These are phyloP conservation scores for Ophion ventricosus DNA, from an alignment of 2,888 invertebrate species.

Conservation along the genomic window DNA sequence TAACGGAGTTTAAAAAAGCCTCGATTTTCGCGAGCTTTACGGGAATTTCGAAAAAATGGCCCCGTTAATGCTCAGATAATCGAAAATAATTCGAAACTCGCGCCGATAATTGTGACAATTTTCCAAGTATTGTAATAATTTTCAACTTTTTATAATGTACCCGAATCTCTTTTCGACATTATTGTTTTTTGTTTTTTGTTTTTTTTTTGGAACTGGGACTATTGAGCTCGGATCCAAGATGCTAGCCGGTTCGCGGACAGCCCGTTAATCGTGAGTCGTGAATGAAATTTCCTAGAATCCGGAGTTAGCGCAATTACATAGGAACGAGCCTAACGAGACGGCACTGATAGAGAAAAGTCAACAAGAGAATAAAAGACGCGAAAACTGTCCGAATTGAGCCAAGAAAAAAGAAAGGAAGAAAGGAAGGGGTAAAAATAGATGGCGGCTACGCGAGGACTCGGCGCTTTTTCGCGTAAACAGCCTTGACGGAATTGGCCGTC, in stretches of 20 bases:
- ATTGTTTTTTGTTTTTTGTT: too few species aligned
- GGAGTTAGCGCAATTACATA: slow-evolving; percentile 55
- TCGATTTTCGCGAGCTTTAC: background rate
- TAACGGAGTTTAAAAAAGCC: too few species aligned
- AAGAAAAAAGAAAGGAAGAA: background rate
- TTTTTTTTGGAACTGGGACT: background rate
- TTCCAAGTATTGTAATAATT: too few species aligned
- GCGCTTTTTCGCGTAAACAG: slow-evolving; percentile 78
- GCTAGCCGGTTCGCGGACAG: too few species aligned
- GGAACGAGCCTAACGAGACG: slow-evolving; percentile 59
- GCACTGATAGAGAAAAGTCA: slow-evolving; percentile 37
- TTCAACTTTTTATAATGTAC: too few species aligned
- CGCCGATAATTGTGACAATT: too few species aligned
- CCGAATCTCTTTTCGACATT: too few species aligned
- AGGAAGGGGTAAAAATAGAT: background rate
- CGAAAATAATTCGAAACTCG: background rate
- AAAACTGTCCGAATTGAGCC: slow-evolving; percentile 4
- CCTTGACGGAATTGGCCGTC: slow-evolving; percentile 79
- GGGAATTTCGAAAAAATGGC: background rate
- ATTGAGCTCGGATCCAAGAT: slow-evolving; percentile 1
- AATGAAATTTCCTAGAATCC: slow-evolving; percentile 36
- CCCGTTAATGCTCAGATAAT: background rate
- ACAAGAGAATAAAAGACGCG: slow-evolving; percentile 15
- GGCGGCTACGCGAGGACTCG: slow-evolving; percentile 71
- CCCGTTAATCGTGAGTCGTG: slow-evolving; percentile 27